Conservation (phyloP, 2,113 vertebrate genomes). For the Rhinoptilus africanus region DNA sequence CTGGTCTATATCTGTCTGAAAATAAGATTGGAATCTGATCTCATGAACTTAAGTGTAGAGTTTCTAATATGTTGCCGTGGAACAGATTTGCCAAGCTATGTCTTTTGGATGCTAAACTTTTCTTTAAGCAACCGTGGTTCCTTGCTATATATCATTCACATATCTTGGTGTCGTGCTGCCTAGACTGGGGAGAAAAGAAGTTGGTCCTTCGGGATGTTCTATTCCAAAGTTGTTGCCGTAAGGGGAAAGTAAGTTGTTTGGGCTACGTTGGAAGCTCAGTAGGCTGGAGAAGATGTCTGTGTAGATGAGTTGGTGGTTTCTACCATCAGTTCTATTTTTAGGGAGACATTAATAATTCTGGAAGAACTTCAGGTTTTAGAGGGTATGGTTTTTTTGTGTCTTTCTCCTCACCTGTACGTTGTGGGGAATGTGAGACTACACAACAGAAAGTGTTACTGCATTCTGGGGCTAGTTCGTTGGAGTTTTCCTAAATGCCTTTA, state of each 20-base stretch:
- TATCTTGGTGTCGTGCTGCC: background rate
- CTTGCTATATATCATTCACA: fast-evolving
- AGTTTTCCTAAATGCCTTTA: background rate
- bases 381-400: background rate
- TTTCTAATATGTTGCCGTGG: background rate
- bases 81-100: background rate
- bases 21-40: background rate
- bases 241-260: background rate
- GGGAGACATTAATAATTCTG: background rate
- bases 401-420: background rate
- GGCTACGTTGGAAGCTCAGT: background rate
- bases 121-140: background rate
- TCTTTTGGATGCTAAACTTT: background rate
- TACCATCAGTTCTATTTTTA: background rate
- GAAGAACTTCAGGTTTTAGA: background rate
- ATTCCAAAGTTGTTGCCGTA: background rate
- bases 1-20: background rate
- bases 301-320: background rate
- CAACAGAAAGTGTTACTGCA: background rate
- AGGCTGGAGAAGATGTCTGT: background rate
- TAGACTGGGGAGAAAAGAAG: background rate
- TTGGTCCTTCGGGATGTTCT: background rate
- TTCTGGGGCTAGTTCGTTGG: background rate
- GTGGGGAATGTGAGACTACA: background rate
- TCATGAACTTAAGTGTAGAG: background rate